Conservation (phyloP, 2,888 invertebrate species). For the Agonopterix alstromeriana region DNA sequence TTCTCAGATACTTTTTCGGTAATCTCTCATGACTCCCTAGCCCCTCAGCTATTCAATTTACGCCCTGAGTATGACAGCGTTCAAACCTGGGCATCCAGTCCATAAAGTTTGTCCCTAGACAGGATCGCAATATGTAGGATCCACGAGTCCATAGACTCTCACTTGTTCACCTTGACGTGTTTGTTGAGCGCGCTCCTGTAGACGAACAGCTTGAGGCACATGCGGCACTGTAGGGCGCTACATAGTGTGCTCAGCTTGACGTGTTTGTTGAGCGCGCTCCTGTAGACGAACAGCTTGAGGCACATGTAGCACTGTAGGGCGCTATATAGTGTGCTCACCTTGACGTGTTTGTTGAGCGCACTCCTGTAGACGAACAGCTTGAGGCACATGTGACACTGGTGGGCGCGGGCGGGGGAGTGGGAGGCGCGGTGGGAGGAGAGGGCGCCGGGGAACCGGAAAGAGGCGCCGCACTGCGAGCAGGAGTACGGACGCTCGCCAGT, state of each 20-base stretch:
- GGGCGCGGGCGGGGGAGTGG: neutral
- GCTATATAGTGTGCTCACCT: slow-evolving; percentile 13
- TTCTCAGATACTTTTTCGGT: too few species aligned
- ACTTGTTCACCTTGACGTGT: slow-evolving; percentile 25
- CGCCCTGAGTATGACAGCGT: too few species aligned
- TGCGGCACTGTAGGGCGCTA: slow-evolving; percentile 9
- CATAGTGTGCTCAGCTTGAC: slow-evolving; percentile 19
- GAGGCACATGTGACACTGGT: slow-evolving; percentile 20
- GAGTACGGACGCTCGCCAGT: slow-evolving; percentile 33
- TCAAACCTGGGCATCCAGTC: too few species aligned
- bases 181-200: slow-evolving; percentile 25
- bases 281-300: slow-evolving; percentile 18
- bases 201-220: slow-evolving; percentile 23
- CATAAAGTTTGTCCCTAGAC: too few species aligned
- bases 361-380: slow-evolving; percentile 22
- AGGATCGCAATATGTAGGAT: too few species aligned
- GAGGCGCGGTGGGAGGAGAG: slow-evolving; percentile 13
- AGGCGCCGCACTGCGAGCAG: slow-evolving; percentile 22
- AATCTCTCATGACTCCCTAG: too few species aligned
- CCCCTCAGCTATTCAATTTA: too few species aligned
- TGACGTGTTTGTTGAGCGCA: slow-evolving; percentile 29
- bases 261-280: slow-evolving; percentile 29
- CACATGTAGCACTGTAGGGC: slow-evolving; percentile 20
- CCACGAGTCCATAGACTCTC: too few species aligned
- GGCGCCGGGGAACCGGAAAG: slow-evolving; percentile 19